Base-by-base conservation (phyloP, 2,888 invertebrate species). In the Pseudococcus jackbeardsleyi region DNA sequence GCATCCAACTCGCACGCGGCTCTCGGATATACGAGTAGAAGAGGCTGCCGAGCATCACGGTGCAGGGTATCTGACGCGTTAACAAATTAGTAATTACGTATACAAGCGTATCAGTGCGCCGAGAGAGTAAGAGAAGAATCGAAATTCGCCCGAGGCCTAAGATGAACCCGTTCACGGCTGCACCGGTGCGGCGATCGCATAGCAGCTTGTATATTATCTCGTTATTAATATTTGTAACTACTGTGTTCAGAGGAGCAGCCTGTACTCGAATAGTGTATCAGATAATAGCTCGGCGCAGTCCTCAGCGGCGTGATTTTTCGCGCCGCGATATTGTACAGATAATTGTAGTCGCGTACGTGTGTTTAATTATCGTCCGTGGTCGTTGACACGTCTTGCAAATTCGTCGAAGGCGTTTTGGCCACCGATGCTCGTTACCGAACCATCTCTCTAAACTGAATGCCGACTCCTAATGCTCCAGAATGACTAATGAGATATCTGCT, bases 151-250 rank as follows among this genome's bases (percentile, higher is more conserved):
- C n/a, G 12, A 42, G 77, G 77, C 77, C 5, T 9, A 9, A 39
- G 77, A 77, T 77, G 77, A 77, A 77, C 77, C 77, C 77, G 77
- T 77, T 42, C 77, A 26, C 39, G 77, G 77, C 39, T 39, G 77
- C 54, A n/a, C 5, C 3, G 54, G 5, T 54, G 48, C 48, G 15
- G 48, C 48, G 54, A 8, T 54, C 7, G 54, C n/a, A 54, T 54
- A 54, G 54, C 39, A 17, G 77, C 77, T 77, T 77, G 77, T 77
- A 77, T 77, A 77, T 77, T 77, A 77, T 77, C 77, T 77, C 77
- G 77, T 77, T 77, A 77, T 77, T 77, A 77, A 77, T 77, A 77
- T 77, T 77, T 77, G 42, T 77, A 77, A 77, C 77, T 77, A 77
- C 77, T 77, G 77, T 77, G 77, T 77, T 68, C 68, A 33, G 12